A percentile compares a stretch with the other conserved stretches of the same genome.
phyloP scores from a whole-genome alignment of 1,140 invertebrate species.

The Bursaphelenchus mucronatus region DNA sequence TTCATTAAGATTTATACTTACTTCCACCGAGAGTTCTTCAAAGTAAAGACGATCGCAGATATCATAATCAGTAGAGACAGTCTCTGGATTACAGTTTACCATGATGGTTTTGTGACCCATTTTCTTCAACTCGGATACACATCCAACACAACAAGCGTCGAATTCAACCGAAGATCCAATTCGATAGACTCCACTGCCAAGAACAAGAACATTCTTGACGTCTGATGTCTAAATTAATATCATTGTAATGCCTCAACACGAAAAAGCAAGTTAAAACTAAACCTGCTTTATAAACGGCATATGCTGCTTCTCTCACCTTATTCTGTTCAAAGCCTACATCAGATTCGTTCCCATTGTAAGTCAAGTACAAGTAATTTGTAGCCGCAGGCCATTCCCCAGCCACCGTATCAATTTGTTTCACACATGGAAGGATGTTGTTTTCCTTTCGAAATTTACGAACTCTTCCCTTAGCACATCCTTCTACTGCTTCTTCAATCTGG shows the following conservation, averaged over 20 bases:
- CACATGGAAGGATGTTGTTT: conserved; percentile 71
- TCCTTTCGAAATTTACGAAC: conserved; percentile 61
- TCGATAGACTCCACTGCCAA: conserved; percentile 91
- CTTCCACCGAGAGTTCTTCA: conserved; percentile 98
- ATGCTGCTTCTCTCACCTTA: too few species aligned
- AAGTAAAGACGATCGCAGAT: conserved; percentile 98
- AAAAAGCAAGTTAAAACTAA: background rate
- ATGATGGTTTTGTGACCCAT: conserved; percentile 78
- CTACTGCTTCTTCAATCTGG: conserved; percentile 81
- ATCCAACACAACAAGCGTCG: conserved; percentile 98
- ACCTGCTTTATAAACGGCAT: too few species aligned
- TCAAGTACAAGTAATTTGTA: conserved; percentile 96
- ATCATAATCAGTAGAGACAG: conserved; percentile 98
- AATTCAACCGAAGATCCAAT: conserved; percentile 99
- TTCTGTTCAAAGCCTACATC: conserved; percentile 68
- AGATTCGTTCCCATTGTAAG: conserved; percentile 82
- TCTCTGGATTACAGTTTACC: conserved; percentile 99
- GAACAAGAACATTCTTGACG: conserved; percentile 63
- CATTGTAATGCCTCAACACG: background rate
- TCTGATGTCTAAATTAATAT: conserved; percentile 11
- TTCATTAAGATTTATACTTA: conserved; percentile 53
- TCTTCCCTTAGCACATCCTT: conserved; percentile 69
- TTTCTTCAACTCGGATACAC: conserved; percentile 80
- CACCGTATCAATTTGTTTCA: conserved; percentile 98
- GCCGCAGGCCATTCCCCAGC: conserved; percentile 96